These are phyloP conservation scores for Alloplasta piceator DNA, from an alignment of 2,888 invertebrate species.

Conservation along the genomic window DNA sequence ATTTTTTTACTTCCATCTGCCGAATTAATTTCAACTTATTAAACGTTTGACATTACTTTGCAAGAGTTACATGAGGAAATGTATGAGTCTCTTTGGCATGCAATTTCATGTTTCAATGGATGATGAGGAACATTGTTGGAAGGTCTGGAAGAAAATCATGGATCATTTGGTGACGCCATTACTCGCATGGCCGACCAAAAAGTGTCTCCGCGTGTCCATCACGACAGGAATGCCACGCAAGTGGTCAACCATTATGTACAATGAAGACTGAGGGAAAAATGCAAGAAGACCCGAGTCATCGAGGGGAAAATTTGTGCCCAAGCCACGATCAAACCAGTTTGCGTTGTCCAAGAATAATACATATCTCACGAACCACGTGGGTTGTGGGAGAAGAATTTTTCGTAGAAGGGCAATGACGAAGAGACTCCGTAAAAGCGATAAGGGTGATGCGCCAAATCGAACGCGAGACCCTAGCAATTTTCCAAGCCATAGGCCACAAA, in stretches of 20 bases:
- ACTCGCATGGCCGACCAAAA: slow-evolving; percentile 13
- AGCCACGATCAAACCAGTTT: background rate
- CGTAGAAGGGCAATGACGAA: slow-evolving; percentile 39
- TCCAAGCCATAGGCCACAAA: slow-evolving; percentile 68
- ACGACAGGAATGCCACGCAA: slow-evolving; percentile 11
- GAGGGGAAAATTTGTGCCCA: background rate
- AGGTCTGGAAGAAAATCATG: too few species aligned
- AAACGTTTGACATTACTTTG: background rate
- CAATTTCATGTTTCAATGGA: too few species aligned
- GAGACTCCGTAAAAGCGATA: slow-evolving; percentile 58
- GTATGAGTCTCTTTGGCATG: too few species aligned
- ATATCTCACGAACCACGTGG: too few species aligned
- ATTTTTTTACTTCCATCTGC: background rate
- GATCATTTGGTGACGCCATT: background rate
- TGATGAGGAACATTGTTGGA: too few species aligned
- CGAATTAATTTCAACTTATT: background rate
- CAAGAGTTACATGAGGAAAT: background rate
- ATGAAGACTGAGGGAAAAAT: background rate
- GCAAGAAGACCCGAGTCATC: slow-evolving; percentile 7
- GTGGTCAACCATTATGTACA: background rate
- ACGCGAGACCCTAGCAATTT: slow-evolving; percentile 68
- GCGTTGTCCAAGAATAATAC: background rate
- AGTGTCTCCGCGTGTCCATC: slow-evolving; percentile 14
- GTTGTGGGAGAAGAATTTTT: slow-evolving; percentile 30
- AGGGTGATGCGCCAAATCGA: slow-evolving; percentile 50